Evolutionary conservation across 2,113 vertebrate genomes (phyloP), one percentile per base, ranked within the genome.

Genomic region (Tragelaphus imberbis): DNA sequence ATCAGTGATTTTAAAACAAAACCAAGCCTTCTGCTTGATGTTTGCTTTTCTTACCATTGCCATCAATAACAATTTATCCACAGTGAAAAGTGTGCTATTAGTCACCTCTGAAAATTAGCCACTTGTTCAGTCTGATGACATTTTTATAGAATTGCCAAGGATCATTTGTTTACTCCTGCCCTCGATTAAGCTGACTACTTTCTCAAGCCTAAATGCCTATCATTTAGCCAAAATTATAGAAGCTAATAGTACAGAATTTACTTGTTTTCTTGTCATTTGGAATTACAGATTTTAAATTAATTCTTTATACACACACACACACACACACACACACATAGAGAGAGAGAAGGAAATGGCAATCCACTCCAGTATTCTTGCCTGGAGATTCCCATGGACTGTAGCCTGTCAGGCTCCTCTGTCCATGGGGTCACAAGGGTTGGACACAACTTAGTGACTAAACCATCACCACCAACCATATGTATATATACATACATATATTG

Each of bases 241-340:
- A 84, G 17, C 14, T 85, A 65, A 58, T 4, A 44, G 15, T 9
- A 40, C 27, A 51, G 8, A 14, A 82, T 93, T 90, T 49, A 6
- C 51, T 95, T 87, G 30, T 58, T 91, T 75, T 49, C 23, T 28
- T 81, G 25, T 88, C 21, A 86, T 15, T 75, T 86, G 15, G 40
- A 58, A 77, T 84, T 55, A 61, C 61, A 63, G 16, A 17, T 68
- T 93, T 87, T 92, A 84, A 80, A 71, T 59, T 79, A 13, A 13
- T 82, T 53, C 44, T 85, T 56, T 33, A n/a, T 3, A 71, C 0
- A 68, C 0, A 21, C 0, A 36, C 1, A n/a, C 0, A n/a, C 0
- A 15, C 0, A 15, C 0, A 33, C 7, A 9, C 0, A 36, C 36
- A 71, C 4, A n/a, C n/a, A n/a, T n/a, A n/a, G n/a, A 36, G 21